A percentile compares a stretch with the other conserved stretches of the same genome.
phyloP scores from a whole-genome alignment of 2,113 vertebrate genomes.

The Edolisoma coerulescens region DNA sequence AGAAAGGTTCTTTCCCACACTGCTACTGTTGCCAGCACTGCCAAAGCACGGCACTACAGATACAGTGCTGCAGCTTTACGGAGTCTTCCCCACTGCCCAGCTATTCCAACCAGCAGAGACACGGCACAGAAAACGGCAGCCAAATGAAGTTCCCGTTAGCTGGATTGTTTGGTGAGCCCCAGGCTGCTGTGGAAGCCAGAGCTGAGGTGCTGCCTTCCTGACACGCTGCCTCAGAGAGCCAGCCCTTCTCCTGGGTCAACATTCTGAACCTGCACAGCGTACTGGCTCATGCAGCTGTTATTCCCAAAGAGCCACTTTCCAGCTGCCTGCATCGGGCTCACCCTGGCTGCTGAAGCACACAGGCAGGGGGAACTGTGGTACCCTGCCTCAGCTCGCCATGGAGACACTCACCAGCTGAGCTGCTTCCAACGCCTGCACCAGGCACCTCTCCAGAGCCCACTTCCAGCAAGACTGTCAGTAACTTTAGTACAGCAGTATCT shows the following conservation, averaged over 20 bases:
- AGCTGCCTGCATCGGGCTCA: background rate
- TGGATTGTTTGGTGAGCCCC: background rate
- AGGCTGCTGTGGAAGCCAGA: background rate
- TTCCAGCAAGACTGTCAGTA: background rate
- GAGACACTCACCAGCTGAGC: background rate
- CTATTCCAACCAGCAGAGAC: background rate
- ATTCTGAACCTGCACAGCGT: background rate
- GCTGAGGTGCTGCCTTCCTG: background rate
- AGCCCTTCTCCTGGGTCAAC: background rate
- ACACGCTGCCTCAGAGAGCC: background rate
- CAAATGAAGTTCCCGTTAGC: background rate
- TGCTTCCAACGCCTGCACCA: background rate
- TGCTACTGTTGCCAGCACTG: background rate
- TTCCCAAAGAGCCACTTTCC: background rate
- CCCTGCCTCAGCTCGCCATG: background rate
- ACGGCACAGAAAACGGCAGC: background rate
- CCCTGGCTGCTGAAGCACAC: background rate
- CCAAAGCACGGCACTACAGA: background rate
- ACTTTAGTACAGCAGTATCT: background rate
- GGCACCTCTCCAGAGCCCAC: background rate
- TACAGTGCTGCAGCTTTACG: fast-evolving
- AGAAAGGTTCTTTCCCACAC: background rate
- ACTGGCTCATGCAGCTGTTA: background rate
- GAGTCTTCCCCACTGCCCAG: fast-evolving
- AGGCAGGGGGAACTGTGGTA: background rate